Percentiles rank a stretch among this genome's conserved stretches.
Conservation (phyloP, 2,797 vertebrate genomes). For the Thalassophryne amazonica region DNA sequence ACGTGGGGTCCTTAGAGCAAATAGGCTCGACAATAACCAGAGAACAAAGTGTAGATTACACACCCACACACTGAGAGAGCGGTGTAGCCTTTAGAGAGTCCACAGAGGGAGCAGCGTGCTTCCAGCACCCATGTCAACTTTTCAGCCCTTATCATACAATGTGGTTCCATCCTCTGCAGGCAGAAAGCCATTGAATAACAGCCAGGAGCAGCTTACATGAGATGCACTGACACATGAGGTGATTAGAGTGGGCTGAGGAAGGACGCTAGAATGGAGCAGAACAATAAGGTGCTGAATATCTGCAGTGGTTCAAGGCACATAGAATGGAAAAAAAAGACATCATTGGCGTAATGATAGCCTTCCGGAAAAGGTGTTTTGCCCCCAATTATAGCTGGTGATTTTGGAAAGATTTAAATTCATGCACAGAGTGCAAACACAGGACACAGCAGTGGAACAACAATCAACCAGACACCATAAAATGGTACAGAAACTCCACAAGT, state of each 20-base stretch:
- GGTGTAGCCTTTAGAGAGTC: slow-evolving; percentile 1
- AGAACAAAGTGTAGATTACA: not conserved
- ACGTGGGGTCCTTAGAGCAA: too few species aligned
- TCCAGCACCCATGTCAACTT: slow-evolving; percentile 27
- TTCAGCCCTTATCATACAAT: slow-evolving; percentile 30
- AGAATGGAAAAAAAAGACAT: slow-evolving; percentile 71
- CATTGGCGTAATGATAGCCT: slow-evolving; percentile 54
- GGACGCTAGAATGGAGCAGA: slow-evolving; percentile 35
- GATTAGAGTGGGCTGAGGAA: slow-evolving; percentile 49
- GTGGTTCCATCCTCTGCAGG: slow-evolving; percentile 19
- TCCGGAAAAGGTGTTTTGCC: slow-evolving; percentile 55
- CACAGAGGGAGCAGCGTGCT: slow-evolving; percentile 23
- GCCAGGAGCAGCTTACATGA: slow-evolving; percentile 39
- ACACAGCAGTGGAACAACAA: not conserved
- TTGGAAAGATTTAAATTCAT: slow-evolving; percentile 34
- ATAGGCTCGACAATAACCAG: not conserved
- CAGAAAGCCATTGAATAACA: slow-evolving; percentile 50
- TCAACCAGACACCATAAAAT: too few species aligned
- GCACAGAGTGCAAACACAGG: not conserved
- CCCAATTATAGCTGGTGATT: slow-evolving; percentile 59
- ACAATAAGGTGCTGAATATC: slow-evolving; percentile 40
- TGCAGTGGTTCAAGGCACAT: slow-evolving; percentile 45
- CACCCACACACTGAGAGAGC: slow-evolving; percentile 5
- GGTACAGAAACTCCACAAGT: too few species aligned
- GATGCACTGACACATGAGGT: slow-evolving; percentile 57